A percentile compares a stretch with the other conserved stretches of the same genome.
phyloP scores from a whole-genome alignment of 2,113 vertebrate species.

The Gambusia affinis region DNA sequence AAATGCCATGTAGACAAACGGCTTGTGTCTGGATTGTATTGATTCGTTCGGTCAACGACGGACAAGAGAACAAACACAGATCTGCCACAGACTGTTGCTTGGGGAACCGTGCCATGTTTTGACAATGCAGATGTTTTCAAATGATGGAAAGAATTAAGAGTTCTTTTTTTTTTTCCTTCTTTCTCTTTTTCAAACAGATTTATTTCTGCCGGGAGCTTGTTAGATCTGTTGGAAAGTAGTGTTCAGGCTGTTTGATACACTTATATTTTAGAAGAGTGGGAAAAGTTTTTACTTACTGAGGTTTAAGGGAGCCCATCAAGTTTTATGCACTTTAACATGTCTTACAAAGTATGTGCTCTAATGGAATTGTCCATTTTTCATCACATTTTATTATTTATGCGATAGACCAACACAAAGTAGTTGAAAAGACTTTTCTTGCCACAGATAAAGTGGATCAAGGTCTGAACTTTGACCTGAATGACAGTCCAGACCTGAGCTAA shows the following conservation, averaged over 20 bases:
- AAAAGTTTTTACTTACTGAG: not conserved
- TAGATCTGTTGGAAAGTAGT: not conserved
- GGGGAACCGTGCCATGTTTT: not conserved
- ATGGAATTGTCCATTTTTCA: too few relatives aligned
- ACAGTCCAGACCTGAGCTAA: too few relatives aligned
- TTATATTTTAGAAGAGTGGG: not conserved
- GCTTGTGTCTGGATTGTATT: not conserved
- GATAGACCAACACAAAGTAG: too few relatives aligned
- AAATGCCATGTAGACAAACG: not conserved
- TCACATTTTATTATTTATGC: too few relatives aligned
- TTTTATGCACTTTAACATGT: not conserved
- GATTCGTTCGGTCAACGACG: not conserved
- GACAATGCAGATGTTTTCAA: not conserved
- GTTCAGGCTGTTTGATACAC: not conserved
- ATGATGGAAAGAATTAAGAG: not conserved
- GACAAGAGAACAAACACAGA: not conserved
- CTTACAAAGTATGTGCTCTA: too few relatives aligned
- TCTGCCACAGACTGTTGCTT: not conserved
- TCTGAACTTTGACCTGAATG: too few relatives aligned
- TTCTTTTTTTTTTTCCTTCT: not conserved
- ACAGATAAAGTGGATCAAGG: too few relatives aligned
- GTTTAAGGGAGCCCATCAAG: not conserved
- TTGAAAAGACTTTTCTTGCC: too few relatives aligned
- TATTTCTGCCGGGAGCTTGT: not conserved
- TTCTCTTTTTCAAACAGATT: not conserved